Evolutionary conservation across 2,113 vertebrate species (phyloP).

Genomic region (Erinaceus europaeus): DNA sequence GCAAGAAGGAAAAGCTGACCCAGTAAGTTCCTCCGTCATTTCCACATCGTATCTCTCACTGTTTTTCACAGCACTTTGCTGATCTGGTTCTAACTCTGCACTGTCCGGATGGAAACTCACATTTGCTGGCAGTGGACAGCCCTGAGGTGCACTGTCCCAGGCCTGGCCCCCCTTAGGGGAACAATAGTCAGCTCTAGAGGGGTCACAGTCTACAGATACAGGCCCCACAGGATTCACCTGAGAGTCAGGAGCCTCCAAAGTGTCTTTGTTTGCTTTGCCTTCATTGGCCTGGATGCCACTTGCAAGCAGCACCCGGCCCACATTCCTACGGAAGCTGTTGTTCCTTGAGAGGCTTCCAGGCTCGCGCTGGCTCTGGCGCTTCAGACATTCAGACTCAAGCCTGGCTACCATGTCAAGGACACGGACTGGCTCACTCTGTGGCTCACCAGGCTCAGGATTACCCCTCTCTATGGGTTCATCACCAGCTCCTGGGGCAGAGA

Average conservation of each 20-base stretch:
- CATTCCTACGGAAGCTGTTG: conserved; percentile 90
- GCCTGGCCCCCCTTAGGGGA: neutral
- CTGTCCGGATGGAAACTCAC: conserved; percentile 57
- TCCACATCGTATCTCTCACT: conserved; percentile 50
- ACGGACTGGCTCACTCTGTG: conserved; percentile 84
- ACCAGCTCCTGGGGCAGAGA: conserved; percentile 27
- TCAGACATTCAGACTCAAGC: conserved; percentile 92
- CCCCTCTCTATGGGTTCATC: conserved; percentile 56
- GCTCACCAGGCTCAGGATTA: conserved; percentile 48
- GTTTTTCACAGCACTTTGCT: conserved; percentile 23
- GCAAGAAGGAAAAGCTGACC: conserved; percentile 48
- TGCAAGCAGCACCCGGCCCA: conserved; percentile 88
- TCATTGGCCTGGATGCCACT: conserved; percentile 72
- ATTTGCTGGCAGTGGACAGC: conserved; percentile 43
- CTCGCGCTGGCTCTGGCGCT: conserved; percentile 82
- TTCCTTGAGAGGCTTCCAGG: conserved; percentile 84
- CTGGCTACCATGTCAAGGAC: conserved; percentile 96
- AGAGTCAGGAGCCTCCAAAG: neutral
- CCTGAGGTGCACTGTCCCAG: conserved; percentile 61
- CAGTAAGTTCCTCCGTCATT: conserved; percentile 50
- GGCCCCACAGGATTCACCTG: conserved; percentile 52
- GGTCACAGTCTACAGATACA: neutral
- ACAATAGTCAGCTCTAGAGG: neutral
- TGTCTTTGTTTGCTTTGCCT: conserved; percentile 5
- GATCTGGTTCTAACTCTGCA: conserved; percentile 58